Conservation (phyloP, 2,113 vertebrate species). For the Amia ocellicauda region DNA sequence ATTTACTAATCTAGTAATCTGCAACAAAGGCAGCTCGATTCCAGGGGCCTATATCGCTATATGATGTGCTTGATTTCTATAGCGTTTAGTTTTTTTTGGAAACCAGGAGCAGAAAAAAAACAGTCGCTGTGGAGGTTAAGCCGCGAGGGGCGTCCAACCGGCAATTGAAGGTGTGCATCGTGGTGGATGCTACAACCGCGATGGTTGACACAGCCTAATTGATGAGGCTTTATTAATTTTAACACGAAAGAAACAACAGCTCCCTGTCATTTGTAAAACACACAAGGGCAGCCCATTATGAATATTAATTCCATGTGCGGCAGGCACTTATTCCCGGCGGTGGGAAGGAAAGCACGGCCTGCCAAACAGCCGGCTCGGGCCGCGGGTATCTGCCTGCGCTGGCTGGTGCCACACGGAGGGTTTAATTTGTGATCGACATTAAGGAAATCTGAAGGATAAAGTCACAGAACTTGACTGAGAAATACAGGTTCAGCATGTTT, state of each 20-base stretch:
- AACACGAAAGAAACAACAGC: constrained; percentile 42
- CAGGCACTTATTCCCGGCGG: constrained; percentile 45
- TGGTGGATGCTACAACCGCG: constrained; percentile 45
- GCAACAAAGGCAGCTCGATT: constrained; percentile 53
- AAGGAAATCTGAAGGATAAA: too few species aligned
- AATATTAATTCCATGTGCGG: constrained; percentile 32
- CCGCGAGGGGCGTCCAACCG: constrained; percentile 32
- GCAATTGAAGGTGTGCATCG: constrained; percentile 33
- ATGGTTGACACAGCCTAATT: constrained; percentile 46
- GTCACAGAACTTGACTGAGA: too few species aligned
- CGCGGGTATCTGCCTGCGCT: constrained; percentile 32
- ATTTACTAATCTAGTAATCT: constrained; percentile 57
- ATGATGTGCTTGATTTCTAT: constrained; percentile 57
- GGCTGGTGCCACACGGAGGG: constrained; percentile 45
- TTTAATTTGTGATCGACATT: constrained; percentile 9
- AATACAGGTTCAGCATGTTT: too few species aligned
- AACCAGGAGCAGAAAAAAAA: constrained; percentile 13
- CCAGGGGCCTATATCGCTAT: constrained; percentile 43
- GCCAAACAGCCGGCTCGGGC: constrained; percentile 56
- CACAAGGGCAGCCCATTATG: constrained; percentile 31
- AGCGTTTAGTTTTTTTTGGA: constrained; percentile 53
- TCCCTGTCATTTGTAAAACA: constrained; percentile 47
- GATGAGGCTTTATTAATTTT: constrained; percentile 55
- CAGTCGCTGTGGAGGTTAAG: constrained; percentile 45
- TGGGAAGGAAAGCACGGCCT: constrained; percentile 44